Percentiles rank a stretch among this genome's conserved stretches.
Conservation (phyloP, 2,888 invertebrate genomes). For the Oeneis ivallda region DNA sequence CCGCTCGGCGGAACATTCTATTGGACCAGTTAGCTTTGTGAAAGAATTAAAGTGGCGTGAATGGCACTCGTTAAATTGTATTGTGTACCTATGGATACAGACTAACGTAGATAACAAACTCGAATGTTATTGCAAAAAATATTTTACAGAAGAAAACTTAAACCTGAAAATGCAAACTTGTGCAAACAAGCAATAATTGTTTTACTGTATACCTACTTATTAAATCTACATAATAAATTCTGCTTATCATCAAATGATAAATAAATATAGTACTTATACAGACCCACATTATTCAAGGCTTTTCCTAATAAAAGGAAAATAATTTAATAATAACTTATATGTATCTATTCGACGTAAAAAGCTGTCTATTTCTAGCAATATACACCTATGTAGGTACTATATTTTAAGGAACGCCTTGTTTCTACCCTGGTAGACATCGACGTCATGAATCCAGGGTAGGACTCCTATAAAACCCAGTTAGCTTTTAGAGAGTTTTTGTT, state of each 20-base stretch:
- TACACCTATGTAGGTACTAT: not conserved
- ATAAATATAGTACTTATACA: too few relatives aligned
- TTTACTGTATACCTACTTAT: too few relatives aligned
- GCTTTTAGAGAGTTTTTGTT: not conserved
- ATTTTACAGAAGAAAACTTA: not conserved
- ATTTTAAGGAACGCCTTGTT: not conserved
- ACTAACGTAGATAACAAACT: not conserved
- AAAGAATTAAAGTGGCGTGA: conserved; percentile 61
- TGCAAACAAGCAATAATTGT: too few relatives aligned
- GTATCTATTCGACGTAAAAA: not conserved
- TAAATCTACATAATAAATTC: too few relatives aligned
- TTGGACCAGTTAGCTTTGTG: conserved; percentile 62
- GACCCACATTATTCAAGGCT: too few relatives aligned
- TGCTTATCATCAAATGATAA: too few relatives aligned
- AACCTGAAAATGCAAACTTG: not conserved
- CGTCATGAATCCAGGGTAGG: conserved; percentile 5
- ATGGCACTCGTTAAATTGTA: conserved; percentile 55
- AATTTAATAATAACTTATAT: not conserved
- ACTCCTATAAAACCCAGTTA: not conserved
- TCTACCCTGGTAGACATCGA: conserved; percentile 4
- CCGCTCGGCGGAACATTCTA: conserved; percentile 57
- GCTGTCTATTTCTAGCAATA: not conserved
- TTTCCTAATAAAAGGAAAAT: too few relatives aligned
- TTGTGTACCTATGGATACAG: conserved; percentile 28
- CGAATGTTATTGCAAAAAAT: not conserved